Base-by-base conservation (phyloP, 2,113 vertebrate species). In the Dunckerocampus dactyliophorus region DNA sequence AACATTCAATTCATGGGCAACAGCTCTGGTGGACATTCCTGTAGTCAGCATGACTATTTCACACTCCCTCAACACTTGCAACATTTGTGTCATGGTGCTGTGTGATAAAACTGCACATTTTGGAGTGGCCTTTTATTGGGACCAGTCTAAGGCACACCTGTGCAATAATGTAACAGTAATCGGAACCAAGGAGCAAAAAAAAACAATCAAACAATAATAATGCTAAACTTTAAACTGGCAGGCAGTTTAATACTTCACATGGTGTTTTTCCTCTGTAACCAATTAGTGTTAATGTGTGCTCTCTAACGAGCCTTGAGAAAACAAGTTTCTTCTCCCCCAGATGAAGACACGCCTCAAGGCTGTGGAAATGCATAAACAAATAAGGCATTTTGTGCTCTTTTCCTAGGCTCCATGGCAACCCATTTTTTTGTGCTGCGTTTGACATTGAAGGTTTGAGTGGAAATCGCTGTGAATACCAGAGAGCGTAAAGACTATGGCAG, bases 221-320 rank as follows among this genome's bases (percentile, higher is more conserved):
- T 39, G 37, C 1, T 43, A 20, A 19, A 6, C 34, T 37, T 4
- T n/a, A 55, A 20, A 39, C n/a, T 42, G 11, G 8, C n/a, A 7
- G n/a, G 34, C n/a, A 13, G 34, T 7, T 56, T 8, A 20, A 12
- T 12, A 42, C 12, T 39, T 39, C 0, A 14, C 8, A 43, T 43
- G 37, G 37, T 50, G 17, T 22, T 12, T n/a, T 11, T 59, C 14
- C 20, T 31, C 9, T 6, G 47, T 45, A 46, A 19, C 43, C 13
- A 45, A 48, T 68, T 49, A 49, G 52, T 34, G 46, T 52, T 52
- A 59, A 49, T 63, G 22, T 21, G 22, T 14, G 28, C 24, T 42
- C 13, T 51, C 52, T 52, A 8, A 62, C 0, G 0, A 37, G 14
- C 16, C 8, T 6, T 24, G 15, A 42, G 13, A 67, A 59, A 54